These are phyloP conservation scores for Muscicapa striata DNA, from an alignment of 2,797 vertebrate species.

Conservation along the genomic window DNA sequence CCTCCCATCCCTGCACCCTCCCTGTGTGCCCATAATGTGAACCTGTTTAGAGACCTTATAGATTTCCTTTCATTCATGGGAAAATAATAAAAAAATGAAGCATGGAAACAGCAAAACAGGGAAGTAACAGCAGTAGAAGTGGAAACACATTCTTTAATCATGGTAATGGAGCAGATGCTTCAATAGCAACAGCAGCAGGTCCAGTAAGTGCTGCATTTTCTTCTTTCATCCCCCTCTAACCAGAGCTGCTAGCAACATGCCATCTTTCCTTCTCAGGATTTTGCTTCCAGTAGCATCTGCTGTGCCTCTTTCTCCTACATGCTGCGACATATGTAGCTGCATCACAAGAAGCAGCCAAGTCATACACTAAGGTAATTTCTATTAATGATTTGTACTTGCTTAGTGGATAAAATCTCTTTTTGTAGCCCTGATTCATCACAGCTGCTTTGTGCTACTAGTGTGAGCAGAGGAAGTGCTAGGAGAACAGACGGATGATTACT, in stretches of 20 bases:
- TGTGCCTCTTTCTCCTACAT: conserved; percentile 50
- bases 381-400: conserved; percentile 59
- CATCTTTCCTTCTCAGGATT: conserved; percentile 65
- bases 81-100: not conserved
- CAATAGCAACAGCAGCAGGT: conserved; percentile 64
- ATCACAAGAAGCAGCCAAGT: conserved; percentile 59
- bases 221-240: conserved; percentile 51
- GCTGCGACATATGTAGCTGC: conserved; percentile 58
- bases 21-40: not conserved
- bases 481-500: not conserved
- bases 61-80: not conserved
- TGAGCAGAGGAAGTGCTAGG: not conserved
- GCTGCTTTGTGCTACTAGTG: not conserved
- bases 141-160: conserved; percentile 53
- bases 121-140: conserved; percentile 28
- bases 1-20: not conserved
- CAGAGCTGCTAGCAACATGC: conserved; percentile 52
- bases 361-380: conserved; percentile 64
- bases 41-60: conserved; percentile 15
- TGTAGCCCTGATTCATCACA: conserved; percentile 18
- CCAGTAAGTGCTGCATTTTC: conserved; percentile 57
- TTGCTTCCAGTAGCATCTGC: conserved; percentile 68
- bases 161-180: conserved; percentile 67
- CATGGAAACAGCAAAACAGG: not conserved
- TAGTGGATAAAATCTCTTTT: conserved; percentile 27